Evolutionary conservation across 2,113 vertebrate species (phyloP), one percentile per base, ranked within the genome.

Genomic region (Nesogale talazaci): DNA sequence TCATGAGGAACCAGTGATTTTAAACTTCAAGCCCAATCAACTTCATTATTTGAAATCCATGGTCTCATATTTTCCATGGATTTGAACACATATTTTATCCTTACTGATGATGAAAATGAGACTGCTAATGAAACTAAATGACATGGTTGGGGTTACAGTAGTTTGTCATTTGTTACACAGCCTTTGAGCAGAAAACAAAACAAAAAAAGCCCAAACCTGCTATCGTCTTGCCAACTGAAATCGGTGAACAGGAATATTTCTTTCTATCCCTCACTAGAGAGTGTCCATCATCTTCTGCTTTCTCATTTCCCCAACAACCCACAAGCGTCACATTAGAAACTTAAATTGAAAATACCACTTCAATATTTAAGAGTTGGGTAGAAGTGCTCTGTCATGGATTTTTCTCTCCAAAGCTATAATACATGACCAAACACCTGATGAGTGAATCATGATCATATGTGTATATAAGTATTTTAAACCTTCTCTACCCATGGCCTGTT

Each of bases 31-130:
- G 25, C 40, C 76, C 79, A 85, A 85, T 88, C 52, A 82, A 65
- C 84, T 84, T 92, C 79, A 52, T 93, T 88, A 86, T 90, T 88
- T 94, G 69, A 94, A 91, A 85, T 63, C 40, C 93, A 20, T 82
- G 52, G 34, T 88, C 75, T 91, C 92, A 19, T 80, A 70, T 70
- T 65, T 90, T 57, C 46, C 61, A 88, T 56, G 74, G 77, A 72
- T 56, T 93, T 84, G 42, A 89, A 83, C 29, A 89, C 83, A 67
- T 72, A 75, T 23, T 46, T 83, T 74, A 92, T 59, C 76, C 83
- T 84, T 74, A 83, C 77, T 91, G 76, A 59, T 90, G 61, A 88
- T 88, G 84, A 82, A 83, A 81, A 93, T 70, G 36, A 93, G 76
- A 63, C 34, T 42, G 38, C 83, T 79, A 88, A 70, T 80, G 40